phyloP scores from a whole-genome alignment of 2,113 vertebrate species.

The Columba livia region DNA sequence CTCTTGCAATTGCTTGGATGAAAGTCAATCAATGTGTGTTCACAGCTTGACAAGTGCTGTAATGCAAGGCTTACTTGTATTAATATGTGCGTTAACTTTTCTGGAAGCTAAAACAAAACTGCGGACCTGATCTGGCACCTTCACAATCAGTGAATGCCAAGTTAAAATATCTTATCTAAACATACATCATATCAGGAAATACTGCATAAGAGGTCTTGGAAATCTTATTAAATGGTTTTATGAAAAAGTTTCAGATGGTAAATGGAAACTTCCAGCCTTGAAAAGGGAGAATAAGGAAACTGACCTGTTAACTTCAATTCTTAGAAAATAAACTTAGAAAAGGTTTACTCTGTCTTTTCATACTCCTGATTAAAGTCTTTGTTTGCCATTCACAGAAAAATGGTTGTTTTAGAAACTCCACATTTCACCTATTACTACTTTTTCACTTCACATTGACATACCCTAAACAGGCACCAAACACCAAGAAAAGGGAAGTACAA shows the following conservation, averaged over 20 bases:
- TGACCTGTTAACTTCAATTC: neutral
- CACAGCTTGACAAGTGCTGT: neutral
- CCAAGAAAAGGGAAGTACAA: neutral
- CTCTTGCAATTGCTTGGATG: constrained; percentile 8
- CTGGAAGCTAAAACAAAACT: neutral
- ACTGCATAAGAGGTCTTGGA: neutral
- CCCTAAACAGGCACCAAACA: neutral
- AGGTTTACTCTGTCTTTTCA: neutral
- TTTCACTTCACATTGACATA: neutral
- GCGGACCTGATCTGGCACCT: neutral
- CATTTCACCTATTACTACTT: neutral
- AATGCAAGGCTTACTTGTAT: constrained; percentile 1
- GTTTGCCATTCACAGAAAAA: neutral
- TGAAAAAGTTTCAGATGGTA: neutral
- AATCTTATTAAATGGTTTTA: neutral
- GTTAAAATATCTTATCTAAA: neutral
- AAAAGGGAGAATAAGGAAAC: neutral
- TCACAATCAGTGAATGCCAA: neutral
- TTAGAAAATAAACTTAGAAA: neutral
- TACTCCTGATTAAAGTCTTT: neutral
- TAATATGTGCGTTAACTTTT: constrained; percentile 23
- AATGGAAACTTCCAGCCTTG: neutral
- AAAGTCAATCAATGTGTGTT: constrained; percentile 44
- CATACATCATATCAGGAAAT: neutral
- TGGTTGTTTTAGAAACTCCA: neutral